Conservation (phyloP, 2,888 invertebrate species). For the Stramonita haemastoma region DNA sequence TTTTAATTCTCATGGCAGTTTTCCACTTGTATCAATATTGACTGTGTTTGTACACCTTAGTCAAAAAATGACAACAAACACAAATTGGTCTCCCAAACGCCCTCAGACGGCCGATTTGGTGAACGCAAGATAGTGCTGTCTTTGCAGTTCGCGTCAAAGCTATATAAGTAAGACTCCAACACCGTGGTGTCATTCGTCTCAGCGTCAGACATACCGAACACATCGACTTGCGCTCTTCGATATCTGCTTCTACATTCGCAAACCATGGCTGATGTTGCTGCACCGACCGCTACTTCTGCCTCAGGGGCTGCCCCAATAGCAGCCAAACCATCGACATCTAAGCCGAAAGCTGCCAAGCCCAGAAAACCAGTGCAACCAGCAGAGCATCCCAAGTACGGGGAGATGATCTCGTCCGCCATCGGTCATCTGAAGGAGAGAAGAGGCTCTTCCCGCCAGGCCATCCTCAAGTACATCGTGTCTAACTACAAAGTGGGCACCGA, state of each 20-base stretch:
- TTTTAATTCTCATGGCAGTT: not conserved
- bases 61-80: constrained; percentile 26
- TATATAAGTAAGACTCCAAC: not conserved
- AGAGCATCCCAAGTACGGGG: constrained; percentile 61
- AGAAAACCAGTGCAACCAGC: constrained; percentile 49
- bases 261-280: constrained; percentile 43
- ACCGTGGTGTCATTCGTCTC: not conserved
- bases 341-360: constrained; percentile 6
- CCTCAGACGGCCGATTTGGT: not conserved
- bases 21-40: not conserved
- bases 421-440: constrained; percentile 69
- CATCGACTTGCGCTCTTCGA: not conserved
- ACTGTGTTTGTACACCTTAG: too few relatives aligned
- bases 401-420: constrained; percentile 74
- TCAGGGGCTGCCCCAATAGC: constrained; percentile 5
- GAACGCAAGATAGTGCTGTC: not conserved
- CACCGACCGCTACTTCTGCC: not conserved
- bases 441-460: constrained; percentile 75
- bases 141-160: constrained; percentile 17
- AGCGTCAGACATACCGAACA: not conserved
- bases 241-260: not conserved
- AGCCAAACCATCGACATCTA: constrained; percentile 3
- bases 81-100: not conserved
- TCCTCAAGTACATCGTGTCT: constrained; percentile 73
- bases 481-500: constrained; percentile 70